Evolutionary conservation across 2,888 invertebrate genomes (phyloP), one percentile per base, ranked within the genome.

Genomic region (Conus canariensis): DNA sequence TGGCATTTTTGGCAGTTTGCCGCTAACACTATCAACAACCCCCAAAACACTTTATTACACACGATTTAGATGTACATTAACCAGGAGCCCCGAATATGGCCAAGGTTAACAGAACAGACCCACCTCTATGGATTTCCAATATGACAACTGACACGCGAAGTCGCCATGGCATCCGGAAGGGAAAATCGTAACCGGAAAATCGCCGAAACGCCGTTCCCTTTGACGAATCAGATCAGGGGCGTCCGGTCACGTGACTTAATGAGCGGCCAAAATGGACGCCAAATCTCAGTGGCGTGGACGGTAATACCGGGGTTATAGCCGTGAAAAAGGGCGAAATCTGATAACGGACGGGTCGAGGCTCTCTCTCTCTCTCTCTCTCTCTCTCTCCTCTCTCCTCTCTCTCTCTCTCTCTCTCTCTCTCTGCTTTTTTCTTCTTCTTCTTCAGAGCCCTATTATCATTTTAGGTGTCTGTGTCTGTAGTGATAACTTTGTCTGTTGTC

Each of bases 351-450:
- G 80, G 30, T 10, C 22, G n/a, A 58, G 14, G 58, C 83, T 83
- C 8, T 83, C 83, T 83, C 19, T 89, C 80, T 88, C 56, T 89
- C 86, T 90, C 86, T 88, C 56, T 88, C 64, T 88, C 74, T 89
- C 86, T 86, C 83, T 87, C 70, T 85, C 25, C 58, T 74, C 74
- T 25, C 74, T 30, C 74, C n/a, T 86, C 25, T 90, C 58, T 90
- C 58, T 90, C 58, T 90, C 67, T 90, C 58, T 88, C 60, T 90
- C 60, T 90, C 30, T 90, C 83, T 90, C 85, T 90, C 30, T 88
- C 74, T 90, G n/a, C 77, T 25, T 80, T 45, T 90, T 60, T 88
- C 58, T 90, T 64, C 60, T 19, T 88, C 88, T 85, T 45, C 82
- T 85, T 67, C 30, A 45, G 45, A 45, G 45, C 45, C 45, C 45